phyloP scores from a whole-genome alignment of 1,140 invertebrate species.

The Drosophila pseudoobscura region DNA sequence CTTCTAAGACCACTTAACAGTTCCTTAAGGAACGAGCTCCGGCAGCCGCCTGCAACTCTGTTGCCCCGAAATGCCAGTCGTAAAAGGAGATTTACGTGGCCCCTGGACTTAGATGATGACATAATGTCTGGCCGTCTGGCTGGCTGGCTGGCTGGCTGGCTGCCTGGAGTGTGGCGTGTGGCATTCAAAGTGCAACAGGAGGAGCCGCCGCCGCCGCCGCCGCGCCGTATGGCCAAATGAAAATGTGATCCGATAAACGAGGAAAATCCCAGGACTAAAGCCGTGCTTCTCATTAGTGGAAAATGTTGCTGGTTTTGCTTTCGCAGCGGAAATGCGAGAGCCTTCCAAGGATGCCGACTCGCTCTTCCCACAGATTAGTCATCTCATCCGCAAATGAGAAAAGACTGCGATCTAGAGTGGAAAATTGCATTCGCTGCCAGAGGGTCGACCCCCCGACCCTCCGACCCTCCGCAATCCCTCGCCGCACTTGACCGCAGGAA shows the following conservation, averaged over 20 bases:
- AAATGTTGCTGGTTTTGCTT: too few species aligned
- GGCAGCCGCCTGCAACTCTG: slow-evolving; percentile 18
- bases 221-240: neutral
- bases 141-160: too few species aligned
- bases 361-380: too few species aligned
- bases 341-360: too few species aligned
- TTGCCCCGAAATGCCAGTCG: slow-evolving; percentile 38
- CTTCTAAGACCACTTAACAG: slow-evolving; percentile 56
- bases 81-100: slow-evolving; percentile 47
- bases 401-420: neutral
- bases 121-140: slow-evolving; percentile 35
- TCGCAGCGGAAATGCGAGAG: too few species aligned
- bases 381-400: too few species aligned
- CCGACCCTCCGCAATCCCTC: neutral
- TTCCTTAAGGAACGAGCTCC: slow-evolving; percentile 26
- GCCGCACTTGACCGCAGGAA: slow-evolving; percentile 37
- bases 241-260: slow-evolving; percentile 9
- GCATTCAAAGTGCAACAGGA: slow-evolving; percentile 37
- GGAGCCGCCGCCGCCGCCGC: too few species aligned
- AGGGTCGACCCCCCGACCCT: neutral
- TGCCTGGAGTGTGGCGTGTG: slow-evolving; percentile 7
- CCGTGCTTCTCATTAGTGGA: neutral
- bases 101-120: slow-evolving; percentile 35
- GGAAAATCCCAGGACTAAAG: neutral
- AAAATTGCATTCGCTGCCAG: slow-evolving; percentile 42